phyloP scores from a whole-genome alignment of 2,797 vertebrate genomes.

The Pogonophryne albipinna region DNA sequence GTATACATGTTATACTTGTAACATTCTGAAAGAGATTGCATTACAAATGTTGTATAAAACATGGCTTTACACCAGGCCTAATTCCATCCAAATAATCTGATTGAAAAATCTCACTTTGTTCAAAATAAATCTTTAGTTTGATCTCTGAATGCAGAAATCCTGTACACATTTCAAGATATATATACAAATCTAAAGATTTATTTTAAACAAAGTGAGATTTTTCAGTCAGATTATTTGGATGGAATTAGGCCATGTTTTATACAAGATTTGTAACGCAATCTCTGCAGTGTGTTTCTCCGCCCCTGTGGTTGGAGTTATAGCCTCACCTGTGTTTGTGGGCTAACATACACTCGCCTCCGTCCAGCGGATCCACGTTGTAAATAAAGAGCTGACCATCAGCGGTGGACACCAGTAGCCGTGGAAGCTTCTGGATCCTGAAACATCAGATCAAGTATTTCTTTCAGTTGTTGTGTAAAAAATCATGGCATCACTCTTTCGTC shows the following conservation, averaged over 20 bases:
- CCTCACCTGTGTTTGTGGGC: constrained; percentile 93
- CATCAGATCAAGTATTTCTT: neutral
- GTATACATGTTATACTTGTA: too few relatives aligned
- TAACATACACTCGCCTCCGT: constrained; percentile 91
- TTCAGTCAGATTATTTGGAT: too few relatives aligned
- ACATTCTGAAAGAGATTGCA: neutral
- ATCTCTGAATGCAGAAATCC: too few relatives aligned
- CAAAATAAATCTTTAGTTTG: neutral
- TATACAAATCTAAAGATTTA: too few relatives aligned
- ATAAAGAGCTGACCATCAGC: constrained; percentile 92
- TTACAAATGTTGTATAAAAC: neutral
- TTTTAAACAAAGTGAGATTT: too few relatives aligned
- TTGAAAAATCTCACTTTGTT: too few relatives aligned
- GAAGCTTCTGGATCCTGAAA: constrained; percentile 93
- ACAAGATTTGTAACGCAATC: too few relatives aligned
- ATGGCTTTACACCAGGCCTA: neutral
- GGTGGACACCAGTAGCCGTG: constrained; percentile 90
- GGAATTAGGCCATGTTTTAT: too few relatives aligned
- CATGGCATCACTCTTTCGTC: too few relatives aligned
- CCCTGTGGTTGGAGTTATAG: neutral
- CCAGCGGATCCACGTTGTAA: constrained; percentile 93
- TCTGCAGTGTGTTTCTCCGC: neutral
- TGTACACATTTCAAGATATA: too few relatives aligned
- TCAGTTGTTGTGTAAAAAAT: neutral
- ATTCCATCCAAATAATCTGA: neutral